These are phyloP conservation scores for Megalops atlanticus DNA, from an alignment of 2,113 vertebrate genomes.

Conservation along the genomic window DNA sequence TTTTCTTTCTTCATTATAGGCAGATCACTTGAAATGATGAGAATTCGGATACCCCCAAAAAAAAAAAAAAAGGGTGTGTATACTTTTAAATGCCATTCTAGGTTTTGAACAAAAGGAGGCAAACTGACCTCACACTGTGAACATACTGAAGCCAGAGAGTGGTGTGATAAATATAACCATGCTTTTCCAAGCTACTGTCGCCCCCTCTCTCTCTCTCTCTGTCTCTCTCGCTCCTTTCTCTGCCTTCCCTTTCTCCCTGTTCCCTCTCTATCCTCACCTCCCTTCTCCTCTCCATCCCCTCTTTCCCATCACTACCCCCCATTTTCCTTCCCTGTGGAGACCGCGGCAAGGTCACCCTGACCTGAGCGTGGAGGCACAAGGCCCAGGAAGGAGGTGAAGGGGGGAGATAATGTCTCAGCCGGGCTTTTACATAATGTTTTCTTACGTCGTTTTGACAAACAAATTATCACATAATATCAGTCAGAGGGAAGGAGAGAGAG, in stretches of 20 bases:
- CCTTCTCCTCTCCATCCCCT: background rate
- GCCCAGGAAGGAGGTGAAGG: background rate
- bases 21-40: background rate
- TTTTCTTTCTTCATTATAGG: background rate
- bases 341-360: conserved; percentile 2
- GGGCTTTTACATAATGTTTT: background rate
- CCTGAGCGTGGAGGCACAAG: background rate
- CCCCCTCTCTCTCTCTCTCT: background rate
- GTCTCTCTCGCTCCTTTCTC: background rate
- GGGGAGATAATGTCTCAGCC: background rate
- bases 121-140: conserved; percentile 15
- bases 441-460: background rate
- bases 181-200: background rate
- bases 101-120: background rate
- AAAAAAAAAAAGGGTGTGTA: background rate
- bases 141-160: background rate
- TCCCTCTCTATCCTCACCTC: background rate
- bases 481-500: background rate
- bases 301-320: conserved; percentile 7
- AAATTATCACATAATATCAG: background rate
- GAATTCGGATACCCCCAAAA: too few species aligned
- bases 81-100: background rate
- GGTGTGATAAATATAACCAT: conserved; percentile 13
- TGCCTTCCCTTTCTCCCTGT: background rate
- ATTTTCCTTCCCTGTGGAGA: background rate